Evolutionary conservation across 2,113 vertebrate species (phyloP).

Genomic region (Dolichotis patagonum): DNA sequence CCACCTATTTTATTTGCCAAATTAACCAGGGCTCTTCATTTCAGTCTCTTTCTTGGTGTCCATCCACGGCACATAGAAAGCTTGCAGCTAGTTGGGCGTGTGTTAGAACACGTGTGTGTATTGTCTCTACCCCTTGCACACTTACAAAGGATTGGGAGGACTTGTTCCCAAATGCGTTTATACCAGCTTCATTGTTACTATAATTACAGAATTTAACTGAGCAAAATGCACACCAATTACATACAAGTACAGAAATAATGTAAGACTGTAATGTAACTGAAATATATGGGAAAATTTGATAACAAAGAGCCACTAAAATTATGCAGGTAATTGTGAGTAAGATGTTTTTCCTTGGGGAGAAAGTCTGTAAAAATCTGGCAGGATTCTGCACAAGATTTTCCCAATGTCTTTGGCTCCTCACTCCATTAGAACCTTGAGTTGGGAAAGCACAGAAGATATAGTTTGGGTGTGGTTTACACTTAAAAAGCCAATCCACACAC

Average conservation of each 20-base stretch:
- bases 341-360: background rate
- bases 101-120: background rate
- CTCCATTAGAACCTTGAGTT: background rate
- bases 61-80: background rate
- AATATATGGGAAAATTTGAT: slow-evolving; percentile 27
- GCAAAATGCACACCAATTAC: slow-evolving; percentile 12
- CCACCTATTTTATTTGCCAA: background rate
- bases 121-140: background rate
- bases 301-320: slow-evolving; percentile 21
- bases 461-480: background rate
- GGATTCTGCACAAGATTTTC: background rate
- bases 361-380: background rate
- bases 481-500: background rate
- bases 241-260: background rate
- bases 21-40: slow-evolving; percentile 10
- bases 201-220: slow-evolving; percentile 7
- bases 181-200: background rate
- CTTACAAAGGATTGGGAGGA: background rate
- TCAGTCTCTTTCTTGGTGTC: background rate
- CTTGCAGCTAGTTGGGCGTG: background rate
- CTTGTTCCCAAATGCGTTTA: background rate
- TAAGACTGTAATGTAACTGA: background rate
- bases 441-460: background rate
- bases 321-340: background rate
- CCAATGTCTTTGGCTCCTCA: background rate